Base-by-base conservation (phyloP, 2,888 invertebrate genomes). In the Netelia inedita region DNA sequence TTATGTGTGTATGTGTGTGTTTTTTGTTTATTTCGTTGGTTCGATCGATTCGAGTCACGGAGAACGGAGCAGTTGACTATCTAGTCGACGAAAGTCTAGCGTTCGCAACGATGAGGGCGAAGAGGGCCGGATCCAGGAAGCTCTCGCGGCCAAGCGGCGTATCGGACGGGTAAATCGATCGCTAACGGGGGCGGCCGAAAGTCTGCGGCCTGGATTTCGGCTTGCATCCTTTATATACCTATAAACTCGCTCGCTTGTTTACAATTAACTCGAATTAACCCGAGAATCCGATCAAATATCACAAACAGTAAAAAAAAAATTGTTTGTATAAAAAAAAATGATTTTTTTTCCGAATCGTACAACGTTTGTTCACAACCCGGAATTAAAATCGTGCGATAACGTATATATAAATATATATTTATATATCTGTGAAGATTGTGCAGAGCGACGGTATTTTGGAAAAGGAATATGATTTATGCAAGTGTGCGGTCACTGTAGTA, bases 161-260 rank as follows among this genome's bases (percentile, higher is more conserved):
- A 75, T 69, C 63, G 81, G 81, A 28, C 71, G 61, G 46, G 46
- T 46, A 82, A 82, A 82, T 82, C 82, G 76, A 82, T 82, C 43
- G 71, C 35, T 50, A n/a, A 55, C 9, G 43, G 35, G 46, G 71
- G 76, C 76, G 82, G 71, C 76, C 71, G 71, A 76, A 82, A 82
- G 71, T 82, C 82, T 72, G 57, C 82, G 76, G 65, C 76, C 82
- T 82, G 43, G 41, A 71, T 65, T 76, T 72, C 65, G 57, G 61
- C 61, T 61, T 23, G 57, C 57, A 57, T 9, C 16, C 57, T 57
- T 16, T 16, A 53, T 46, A 10, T 46, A 11, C 46, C 14, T 46
- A 46, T 14, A 28, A 28, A 3, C 28, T 28, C 28, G 28, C 28
- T 28, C 28, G 5, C 28, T 28, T 28, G 3, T 28, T 28, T 28